Evolutionary conservation across 2,113 vertebrate species (phyloP).

Genomic region (Pedionomus torquatus): DNA sequence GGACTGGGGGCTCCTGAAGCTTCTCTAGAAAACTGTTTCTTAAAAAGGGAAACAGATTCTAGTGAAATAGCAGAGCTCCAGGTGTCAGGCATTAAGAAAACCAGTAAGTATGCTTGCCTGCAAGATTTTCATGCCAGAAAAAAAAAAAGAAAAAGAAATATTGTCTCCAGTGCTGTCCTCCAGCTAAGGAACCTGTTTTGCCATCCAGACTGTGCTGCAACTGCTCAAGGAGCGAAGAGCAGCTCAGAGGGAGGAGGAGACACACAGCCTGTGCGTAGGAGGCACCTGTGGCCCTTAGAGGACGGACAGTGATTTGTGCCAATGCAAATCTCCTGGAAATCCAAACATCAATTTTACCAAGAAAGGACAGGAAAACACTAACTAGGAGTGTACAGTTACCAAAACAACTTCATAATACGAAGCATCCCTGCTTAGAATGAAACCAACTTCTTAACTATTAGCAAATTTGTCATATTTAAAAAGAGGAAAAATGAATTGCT

Average conservation of each 20-base stretch:
- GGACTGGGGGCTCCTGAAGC: neutral
- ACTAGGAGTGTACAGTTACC: neutral
- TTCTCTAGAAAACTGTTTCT: neutral
- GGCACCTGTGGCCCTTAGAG: neutral
- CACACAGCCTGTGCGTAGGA: neutral
- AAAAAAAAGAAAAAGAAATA: neutral
- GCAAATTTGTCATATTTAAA: neutral
- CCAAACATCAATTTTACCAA: neutral
- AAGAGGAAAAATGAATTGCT: neutral
- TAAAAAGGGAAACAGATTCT: neutral
- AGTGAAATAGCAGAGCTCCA: neutral
- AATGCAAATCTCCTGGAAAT: neutral
- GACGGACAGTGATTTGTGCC: neutral
- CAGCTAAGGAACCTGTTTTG: neutral
- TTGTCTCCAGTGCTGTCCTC: neutral
- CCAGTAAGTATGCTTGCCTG: neutral
- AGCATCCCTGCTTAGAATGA: neutral
- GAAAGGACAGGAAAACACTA: neutral
- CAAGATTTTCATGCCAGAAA: neutral
- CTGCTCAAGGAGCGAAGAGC: rapidly evolving
- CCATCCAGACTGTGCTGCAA: neutral
- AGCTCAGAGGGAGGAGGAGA: neutral
- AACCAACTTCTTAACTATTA: neutral
- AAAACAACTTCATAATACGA: neutral
- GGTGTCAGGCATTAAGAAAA: neutral